Percentiles rank a stretch among this genome's conserved stretches.
Conservation (phyloP, 2,113 vertebrate species). For the Sapayoa aenigma region DNA sequence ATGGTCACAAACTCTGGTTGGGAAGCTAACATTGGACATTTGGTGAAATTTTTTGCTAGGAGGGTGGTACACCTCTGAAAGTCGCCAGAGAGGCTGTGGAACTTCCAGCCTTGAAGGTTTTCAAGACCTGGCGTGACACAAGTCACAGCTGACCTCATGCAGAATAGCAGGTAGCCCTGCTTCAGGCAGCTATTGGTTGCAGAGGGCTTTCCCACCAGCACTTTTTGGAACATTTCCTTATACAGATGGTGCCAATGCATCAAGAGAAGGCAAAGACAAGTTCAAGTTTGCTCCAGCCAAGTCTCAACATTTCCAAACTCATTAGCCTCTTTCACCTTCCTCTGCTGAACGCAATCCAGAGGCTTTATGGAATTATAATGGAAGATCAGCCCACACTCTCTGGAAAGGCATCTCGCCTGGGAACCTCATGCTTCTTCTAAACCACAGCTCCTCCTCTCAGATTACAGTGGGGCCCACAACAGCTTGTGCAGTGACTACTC, state of each 20-base stretch:
- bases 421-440: neutral
- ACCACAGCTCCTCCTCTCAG: neutral
- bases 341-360: neutral
- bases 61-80: neutral
- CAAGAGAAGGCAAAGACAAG: neutral
- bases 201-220: neutral
- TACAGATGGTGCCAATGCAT: neutral
- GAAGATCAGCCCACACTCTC: neutral
- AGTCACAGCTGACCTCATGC: neutral
- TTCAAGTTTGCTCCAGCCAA: neutral
- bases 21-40: neutral
- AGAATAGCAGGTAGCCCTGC: neutral
- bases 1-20: neutral
- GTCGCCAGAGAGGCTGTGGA: neutral
- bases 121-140: neutral
- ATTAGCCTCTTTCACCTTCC: neutral
- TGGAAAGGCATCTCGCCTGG: neutral
- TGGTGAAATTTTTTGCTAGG: neutral
- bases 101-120: neutral
- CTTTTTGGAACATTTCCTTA: neutral
- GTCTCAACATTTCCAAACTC: neutral
- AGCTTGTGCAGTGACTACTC: neutral
- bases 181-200: neutral
- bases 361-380: neutral
- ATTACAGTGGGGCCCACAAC: rapidly evolving